Base-by-base conservation (phyloP, 2,113 vertebrate species). In the Scalopus aquaticus region DNA sequence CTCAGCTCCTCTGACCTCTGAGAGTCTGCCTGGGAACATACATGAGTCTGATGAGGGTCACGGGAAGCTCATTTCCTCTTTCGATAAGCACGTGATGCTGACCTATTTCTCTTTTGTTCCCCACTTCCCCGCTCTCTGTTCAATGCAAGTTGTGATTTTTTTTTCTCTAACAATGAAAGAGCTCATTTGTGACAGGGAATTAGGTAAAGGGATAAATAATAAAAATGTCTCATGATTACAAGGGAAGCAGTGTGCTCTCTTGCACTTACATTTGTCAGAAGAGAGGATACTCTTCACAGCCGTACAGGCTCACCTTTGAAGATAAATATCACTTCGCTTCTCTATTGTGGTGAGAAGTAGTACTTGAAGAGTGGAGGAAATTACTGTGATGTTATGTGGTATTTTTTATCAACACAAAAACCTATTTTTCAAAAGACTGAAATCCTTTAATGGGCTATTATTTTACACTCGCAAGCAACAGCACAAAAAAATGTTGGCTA, bases 401-500 rank as follows among this genome's bases (percentile, higher is more conserved):
- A 26, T 70, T 80, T 93, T 93, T 92, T 56, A 92, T 74, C 58
- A 93, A 39, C 9, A 22, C 4, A 11, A 49, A n/a, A 95, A 32
- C 5, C 35, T 65, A 39, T 39, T 80, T 93, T 94, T 78, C 67
- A 62, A 90, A 90, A 77, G 42, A 39, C 9, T 77, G 70, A 65
- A 17, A 62, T 64, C 15, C 3, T 87, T 84, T 95, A 81, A 93
- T 80, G 39, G 22, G 9, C 26, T 73, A 82, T 93, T 96, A 64
- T 95, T 81, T 91, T 42, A 67, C 35, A 96, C 19, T 39, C 85
- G 46, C 24, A n/a, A 82, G 56, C 28, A 94, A 60, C 6, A 88
- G 12, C 77, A 95, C 91, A 96, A 74, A 26, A 67, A 97, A 89
- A 80, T 17, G 13, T 92, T 80, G 37, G 9, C 90, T 94, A n/a